These are phyloP conservation scores for Poecilia velifera DNA, from an alignment of 2,797 vertebrate species.

Conservation along the genomic window DNA sequence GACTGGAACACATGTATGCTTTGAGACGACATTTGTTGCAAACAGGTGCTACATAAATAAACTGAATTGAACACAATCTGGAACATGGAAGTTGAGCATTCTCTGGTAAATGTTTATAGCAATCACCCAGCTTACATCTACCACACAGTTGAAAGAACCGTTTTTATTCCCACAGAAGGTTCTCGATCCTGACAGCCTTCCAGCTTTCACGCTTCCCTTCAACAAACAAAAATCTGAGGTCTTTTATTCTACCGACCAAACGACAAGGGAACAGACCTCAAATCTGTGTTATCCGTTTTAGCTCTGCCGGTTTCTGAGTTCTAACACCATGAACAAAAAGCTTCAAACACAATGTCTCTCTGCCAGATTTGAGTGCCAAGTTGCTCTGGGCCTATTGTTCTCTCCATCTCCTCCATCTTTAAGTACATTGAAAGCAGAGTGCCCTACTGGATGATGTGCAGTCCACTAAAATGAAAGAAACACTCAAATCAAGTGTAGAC, in stretches of 20 bases:
- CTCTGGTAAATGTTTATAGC: not conserved
- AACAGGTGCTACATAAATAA: no score
- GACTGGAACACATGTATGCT: no score
- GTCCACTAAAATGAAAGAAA: not conserved
- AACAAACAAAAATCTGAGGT: not conserved
- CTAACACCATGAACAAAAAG: slow-evolving; percentile 7
- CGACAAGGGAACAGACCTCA: slow-evolving; percentile 8
- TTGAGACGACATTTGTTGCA: no score
- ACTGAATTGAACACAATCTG: not conserved
- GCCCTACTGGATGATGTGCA: not conserved
- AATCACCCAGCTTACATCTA: not conserved
- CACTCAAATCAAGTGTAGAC: not conserved
- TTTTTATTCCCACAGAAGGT: not conserved
- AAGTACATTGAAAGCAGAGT: not conserved
- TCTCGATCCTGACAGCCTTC: not conserved
- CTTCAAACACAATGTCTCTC: slow-evolving; percentile 4
- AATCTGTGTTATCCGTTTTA: slow-evolving; percentile 21
- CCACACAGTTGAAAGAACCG: not conserved
- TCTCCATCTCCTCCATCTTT: not conserved
- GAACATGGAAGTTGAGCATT: not conserved
- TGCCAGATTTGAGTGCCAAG: not conserved
- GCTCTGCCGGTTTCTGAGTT: not conserved
- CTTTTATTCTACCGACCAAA: slow-evolving; percentile 23
- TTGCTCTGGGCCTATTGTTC: not conserved
- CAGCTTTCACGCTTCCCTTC: not conserved